phyloP scores from a whole-genome alignment of 2,888 invertebrate species.

The Hipparchia semele region DNA sequence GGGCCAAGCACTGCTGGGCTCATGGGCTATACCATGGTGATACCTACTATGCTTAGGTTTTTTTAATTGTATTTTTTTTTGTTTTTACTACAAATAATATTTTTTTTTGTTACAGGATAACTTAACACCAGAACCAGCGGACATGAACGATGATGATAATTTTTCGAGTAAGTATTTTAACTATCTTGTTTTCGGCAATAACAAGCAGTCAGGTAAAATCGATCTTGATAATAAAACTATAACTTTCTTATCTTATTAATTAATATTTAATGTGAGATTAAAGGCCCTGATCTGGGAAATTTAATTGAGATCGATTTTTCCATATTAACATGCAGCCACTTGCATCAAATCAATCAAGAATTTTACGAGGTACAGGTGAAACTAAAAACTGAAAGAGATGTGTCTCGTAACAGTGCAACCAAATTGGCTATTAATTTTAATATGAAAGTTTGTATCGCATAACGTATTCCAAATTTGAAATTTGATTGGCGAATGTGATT shows the following conservation, averaged over 20 bases:
- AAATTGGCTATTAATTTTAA: constrained; percentile 57
- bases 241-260: background rate
- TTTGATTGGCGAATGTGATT: constrained; percentile 79
- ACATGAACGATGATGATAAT: constrained; percentile 88
- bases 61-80: background rate
- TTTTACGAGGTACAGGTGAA: constrained; percentile 55
- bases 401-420: constrained; percentile 28
- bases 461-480: constrained; percentile 56
- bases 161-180: constrained; percentile 84
- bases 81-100: background rate
- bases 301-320: constrained; percentile 26
- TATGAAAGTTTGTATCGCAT: constrained; percentile 33
- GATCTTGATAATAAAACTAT: constrained; percentile 20
- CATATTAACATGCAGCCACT: constrained; percentile 59
- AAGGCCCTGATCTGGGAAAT: background rate
- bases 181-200: background rate
- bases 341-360: constrained; percentile 80
- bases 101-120: constrained; percentile 85
- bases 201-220: constrained; percentile 13
- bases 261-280: background rate
- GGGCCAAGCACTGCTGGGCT: too few relatives aligned
- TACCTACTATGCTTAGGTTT: too few relatives aligned
- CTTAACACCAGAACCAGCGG: constrained; percentile 86
- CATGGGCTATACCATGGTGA: too few relatives aligned
- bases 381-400: constrained; percentile 3